A percentile compares a stretch with the other conserved stretches of the same genome.
Conservation (phyloP, 2,888 invertebrate species). For the Trichacis sp. region DNA sequence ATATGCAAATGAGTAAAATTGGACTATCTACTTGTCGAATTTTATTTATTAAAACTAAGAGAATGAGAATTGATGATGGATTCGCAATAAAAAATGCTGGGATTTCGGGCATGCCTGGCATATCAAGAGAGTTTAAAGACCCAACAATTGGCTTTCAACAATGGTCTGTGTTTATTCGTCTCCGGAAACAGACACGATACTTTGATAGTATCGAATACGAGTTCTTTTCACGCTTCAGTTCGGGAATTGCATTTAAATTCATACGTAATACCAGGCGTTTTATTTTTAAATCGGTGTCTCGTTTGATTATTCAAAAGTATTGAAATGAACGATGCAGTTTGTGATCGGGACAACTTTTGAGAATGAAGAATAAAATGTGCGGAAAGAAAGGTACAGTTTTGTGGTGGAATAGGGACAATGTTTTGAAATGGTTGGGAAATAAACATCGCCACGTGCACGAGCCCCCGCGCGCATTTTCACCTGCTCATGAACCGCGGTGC, state of each 20-base stretch:
- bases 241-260: neutral
- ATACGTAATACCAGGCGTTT: neutral
- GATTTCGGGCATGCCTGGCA: neutral
- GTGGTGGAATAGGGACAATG: no score
- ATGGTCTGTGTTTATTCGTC: constrained; percentile 12
- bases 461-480: neutral
- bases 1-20: no score
- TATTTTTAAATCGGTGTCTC: no score
- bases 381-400: no score
- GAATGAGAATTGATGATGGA: neutral
- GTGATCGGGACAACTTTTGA: no score
- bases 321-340: no score
- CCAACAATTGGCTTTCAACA: constrained; percentile 21
- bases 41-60: no score
- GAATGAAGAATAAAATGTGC: no score
- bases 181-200: constrained; percentile 34
- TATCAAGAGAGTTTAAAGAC: constrained; percentile 28
- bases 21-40: no score
- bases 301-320: no score
- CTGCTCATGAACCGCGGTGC: neutral
- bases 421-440: neutral
- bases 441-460: neutral
- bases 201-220: constrained; percentile 22
- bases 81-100: neutral
- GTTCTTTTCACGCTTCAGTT: neutral